Conservation (phyloP, 1,140 invertebrate species). For the Cephus cinctus region DNA sequence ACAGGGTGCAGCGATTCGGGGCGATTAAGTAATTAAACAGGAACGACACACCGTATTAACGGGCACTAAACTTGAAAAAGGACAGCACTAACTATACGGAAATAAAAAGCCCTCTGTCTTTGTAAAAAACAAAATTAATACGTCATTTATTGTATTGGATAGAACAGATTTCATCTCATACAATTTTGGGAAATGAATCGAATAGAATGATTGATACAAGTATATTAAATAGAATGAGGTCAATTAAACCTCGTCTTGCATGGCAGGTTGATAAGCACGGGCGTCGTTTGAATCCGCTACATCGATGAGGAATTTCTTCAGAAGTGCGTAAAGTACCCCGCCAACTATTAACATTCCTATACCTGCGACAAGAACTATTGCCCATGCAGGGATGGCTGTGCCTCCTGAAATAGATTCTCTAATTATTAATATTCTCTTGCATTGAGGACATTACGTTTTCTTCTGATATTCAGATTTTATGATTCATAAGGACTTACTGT, state of each 20-base stretch:
- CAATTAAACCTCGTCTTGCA: constrained; percentile 43
- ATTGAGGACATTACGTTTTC: constrained; percentile 14
- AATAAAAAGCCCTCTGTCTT: too few species aligned
- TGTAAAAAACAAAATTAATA: too few species aligned
- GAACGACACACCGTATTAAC: too few species aligned
- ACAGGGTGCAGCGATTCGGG: too few species aligned
- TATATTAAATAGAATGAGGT: neutral
- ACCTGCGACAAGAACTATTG: constrained; percentile 66
- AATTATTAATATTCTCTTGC: constrained; percentile 6
- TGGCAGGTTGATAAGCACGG: constrained; percentile 42
- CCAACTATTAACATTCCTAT: constrained; percentile 66
- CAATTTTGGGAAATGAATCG: neutral
- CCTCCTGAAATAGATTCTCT: constrained; percentile 57
- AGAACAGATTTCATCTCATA: too few species aligned
- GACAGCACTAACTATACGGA: too few species aligned
- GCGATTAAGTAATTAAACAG: too few species aligned
- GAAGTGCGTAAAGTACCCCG: constrained; percentile 63
- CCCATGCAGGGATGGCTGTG: constrained; percentile 71
- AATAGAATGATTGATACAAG: neutral
- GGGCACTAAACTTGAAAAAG: too few species aligned
- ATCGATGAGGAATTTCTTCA: constrained; percentile 66
- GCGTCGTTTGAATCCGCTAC: constrained; percentile 28
- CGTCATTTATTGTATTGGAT: too few species aligned
- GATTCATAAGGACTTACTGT: constrained; percentile 61
- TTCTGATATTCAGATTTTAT: neutral